Evolutionary conservation across 2,113 vertebrate genomes (phyloP), one percentile per base, ranked within the genome.

Genomic region (Collichthys lucidus): DNA sequence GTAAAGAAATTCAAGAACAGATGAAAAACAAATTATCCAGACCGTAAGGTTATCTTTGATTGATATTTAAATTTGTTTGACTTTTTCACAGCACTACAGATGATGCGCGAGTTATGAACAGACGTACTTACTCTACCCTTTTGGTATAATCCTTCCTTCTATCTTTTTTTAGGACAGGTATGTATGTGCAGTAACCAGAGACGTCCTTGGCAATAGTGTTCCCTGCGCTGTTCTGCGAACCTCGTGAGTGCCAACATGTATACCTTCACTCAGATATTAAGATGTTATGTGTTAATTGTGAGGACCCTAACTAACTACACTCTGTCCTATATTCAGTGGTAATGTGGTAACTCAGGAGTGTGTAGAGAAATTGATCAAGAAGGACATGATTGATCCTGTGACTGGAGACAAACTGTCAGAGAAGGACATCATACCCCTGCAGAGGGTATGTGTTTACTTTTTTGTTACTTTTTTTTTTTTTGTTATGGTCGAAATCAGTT

Each of bases 261-360:
- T 2, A 2, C n/a, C 24, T 19, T 7, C 8, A 3, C 42, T 46
- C 20, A 20, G 4, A 4, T 46, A 12, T 2, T 3, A 20, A 40
- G 5, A 29, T 64, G 50, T 47, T 3, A 12, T 2, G 11, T 31
- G 16, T 76, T 50, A 19, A 19, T 10, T 20, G 22, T 6, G 2
- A 11, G 22, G 11, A 44, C 4, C 64, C 19, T 17, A 19, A 24
- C 9, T 56, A 0, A 22, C 3, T 63, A 0, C 47, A 2, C 17
- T 66, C 9, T 84, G 11, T 80, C 12, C 16, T 60, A 4, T 82
- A n/a, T 63, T 60, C 56, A 88, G 97, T 3, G 97, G 97, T 0
- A 77, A 92, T 0, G 97, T 97, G 79, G 97, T 98, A 75, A 98
- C 97, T 2, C 83, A 96, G 76, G 97, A 98, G 91, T 98, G 96